phyloP scores from a whole-genome alignment of 1,140 invertebrate species.

The Drosophila burlai region DNA sequence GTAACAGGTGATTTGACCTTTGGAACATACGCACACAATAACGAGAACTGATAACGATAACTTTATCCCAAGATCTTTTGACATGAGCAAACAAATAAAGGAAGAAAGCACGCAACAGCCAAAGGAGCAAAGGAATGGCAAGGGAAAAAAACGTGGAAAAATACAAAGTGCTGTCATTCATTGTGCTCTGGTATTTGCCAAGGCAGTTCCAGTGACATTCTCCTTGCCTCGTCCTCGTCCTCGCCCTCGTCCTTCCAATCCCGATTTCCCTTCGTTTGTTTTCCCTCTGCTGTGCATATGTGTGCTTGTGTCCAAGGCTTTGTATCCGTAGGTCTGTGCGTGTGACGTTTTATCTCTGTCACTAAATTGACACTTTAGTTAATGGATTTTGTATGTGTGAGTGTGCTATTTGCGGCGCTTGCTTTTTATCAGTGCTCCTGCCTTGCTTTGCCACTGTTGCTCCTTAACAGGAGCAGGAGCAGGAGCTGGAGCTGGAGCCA shows the following conservation, averaged over 20 bases:
- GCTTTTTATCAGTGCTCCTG: slow-evolving; percentile 56
- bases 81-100: slow-evolving; percentile 69
- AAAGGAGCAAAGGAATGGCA: slow-evolving; percentile 24
- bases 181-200: slow-evolving; percentile 70
- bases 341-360: slow-evolving; percentile 84
- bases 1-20: slow-evolving; percentile 75
- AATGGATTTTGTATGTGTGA: slow-evolving; percentile 83
- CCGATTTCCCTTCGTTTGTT: slow-evolving; percentile 10
- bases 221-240: background rate
- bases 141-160: slow-evolving; percentile 47
- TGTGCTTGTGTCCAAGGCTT: slow-evolving; percentile 41
- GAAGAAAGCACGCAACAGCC: slow-evolving; percentile 53
- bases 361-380: slow-evolving; percentile 85
- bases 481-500: slow-evolving; percentile 18
- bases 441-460: slow-evolving; percentile 60
- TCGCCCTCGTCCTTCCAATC: background rate
- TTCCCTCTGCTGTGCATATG: slow-evolving; percentile 30
- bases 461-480: slow-evolving; percentile 26
- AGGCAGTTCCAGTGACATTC: slow-evolving; percentile 35
- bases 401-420: slow-evolving; percentile 66
- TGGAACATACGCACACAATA: slow-evolving; percentile 42
- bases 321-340: slow-evolving; percentile 45
- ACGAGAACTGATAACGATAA: slow-evolving; percentile 65
- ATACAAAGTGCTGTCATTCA: slow-evolving; percentile 80
- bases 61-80: slow-evolving; percentile 73